Percentiles rank a stretch among this genome's conserved stretches.
phyloP scores from a whole-genome alignment of 2,113 vertebrate genomes.

The Phrynosoma platyrhinos region DNA sequence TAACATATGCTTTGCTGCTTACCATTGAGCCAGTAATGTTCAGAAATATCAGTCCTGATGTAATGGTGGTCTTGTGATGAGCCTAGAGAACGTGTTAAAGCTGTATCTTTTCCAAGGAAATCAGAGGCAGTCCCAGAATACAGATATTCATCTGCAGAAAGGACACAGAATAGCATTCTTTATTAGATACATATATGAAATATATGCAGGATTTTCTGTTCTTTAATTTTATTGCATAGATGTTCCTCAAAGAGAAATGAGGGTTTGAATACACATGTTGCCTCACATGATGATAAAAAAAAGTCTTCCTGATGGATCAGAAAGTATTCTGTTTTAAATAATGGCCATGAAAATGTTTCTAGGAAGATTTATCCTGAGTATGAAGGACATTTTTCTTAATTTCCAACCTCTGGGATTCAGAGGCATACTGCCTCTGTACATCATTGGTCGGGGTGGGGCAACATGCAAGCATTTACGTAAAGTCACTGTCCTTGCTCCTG shows the following conservation, averaged over 20 bases:
- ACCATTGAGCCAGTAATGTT: conserved; percentile 98
- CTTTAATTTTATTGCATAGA: background rate
- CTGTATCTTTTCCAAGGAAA: conserved; percentile 96
- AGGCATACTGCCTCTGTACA: background rate
- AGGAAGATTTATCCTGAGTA: background rate
- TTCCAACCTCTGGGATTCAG: background rate
- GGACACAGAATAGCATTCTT: conserved; percentile 29
- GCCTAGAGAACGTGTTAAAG: conserved; percentile 94
- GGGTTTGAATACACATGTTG: background rate
- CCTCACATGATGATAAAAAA: too few species aligned
- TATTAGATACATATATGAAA: too few species aligned
- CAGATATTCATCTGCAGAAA: conserved; percentile 88
- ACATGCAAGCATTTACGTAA: background rate
- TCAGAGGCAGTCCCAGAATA: conserved; percentile 95
- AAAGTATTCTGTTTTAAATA: background rate
- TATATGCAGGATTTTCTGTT: background rate
- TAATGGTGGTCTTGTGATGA: conserved; percentile 91
- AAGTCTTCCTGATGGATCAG: background rate
- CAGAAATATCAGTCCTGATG: conserved; percentile 96
- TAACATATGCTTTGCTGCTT: conserved; percentile 65
- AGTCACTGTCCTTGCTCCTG: too few species aligned
- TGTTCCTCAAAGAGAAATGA: background rate
- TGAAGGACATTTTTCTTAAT: too few species aligned
- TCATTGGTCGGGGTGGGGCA: too few species aligned
- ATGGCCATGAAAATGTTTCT: background rate